Conservation (phyloP, 2,797 vertebrate genomes). For the Bufotes viridis region DNA sequence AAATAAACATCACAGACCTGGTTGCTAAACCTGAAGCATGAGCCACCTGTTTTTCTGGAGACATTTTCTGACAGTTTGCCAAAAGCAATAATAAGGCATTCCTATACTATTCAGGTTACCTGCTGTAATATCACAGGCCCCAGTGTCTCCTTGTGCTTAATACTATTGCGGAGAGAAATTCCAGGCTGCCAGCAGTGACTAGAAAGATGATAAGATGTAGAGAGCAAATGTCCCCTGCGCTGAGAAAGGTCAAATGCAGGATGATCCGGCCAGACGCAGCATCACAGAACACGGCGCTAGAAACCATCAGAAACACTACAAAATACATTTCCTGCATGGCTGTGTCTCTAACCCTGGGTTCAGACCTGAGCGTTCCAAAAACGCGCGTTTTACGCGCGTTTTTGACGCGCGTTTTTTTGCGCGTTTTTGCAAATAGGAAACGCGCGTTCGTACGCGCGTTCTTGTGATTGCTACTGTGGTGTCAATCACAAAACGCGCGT, state of each 20-base stretch:
- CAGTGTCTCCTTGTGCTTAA: neutral
- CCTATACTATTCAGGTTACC: conserved; percentile 10
- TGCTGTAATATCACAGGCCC: conserved; percentile 18
- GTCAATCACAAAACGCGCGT: no score
- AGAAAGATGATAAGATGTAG: neutral
- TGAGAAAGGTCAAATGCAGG: neutral
- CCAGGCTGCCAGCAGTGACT: neutral
- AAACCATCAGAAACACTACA: neutral
- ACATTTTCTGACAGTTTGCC: conserved; percentile 35
- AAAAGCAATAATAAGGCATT: conserved; percentile 26
- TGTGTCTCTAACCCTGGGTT: no score
- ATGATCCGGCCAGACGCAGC: neutral
- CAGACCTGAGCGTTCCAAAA: no score
- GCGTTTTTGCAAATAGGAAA: no score
- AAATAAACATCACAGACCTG: conserved; percentile 40
- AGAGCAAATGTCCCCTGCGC: neutral
- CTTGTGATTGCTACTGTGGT: no score
- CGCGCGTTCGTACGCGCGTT: no score
- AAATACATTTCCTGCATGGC: neutral
- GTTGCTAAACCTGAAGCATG: conserved; percentile 40
- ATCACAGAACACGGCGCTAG: neutral
- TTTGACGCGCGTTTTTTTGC: no score
- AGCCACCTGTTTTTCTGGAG: conserved; percentile 57
- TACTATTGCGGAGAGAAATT: conserved; percentile 6
- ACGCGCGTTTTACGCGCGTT: no score